Evolutionary conservation across 2,797 vertebrate genomes (phyloP).

Genomic region (Neosalanx taihuensis): DNA sequence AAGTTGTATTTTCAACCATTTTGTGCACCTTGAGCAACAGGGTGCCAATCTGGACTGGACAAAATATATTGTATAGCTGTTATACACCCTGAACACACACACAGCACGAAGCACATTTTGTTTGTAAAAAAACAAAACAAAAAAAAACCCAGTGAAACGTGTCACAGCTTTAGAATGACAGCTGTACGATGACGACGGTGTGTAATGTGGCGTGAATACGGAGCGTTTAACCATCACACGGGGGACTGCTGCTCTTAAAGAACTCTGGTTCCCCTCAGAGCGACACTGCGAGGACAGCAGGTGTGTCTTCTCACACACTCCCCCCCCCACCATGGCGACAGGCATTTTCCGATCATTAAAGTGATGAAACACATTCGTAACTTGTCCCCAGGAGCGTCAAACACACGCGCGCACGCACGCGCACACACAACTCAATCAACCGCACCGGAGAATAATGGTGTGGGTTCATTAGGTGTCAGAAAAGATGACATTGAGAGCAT

Average conservation of each 20-base stretch:
- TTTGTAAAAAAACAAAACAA: too few species aligned
- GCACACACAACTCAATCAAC: background rate
- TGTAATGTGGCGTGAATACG: background rate
- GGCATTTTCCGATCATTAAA: slow-evolving; percentile 64
- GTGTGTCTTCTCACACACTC: slow-evolving; percentile 34
- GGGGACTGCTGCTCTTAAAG: slow-evolving; percentile 38
- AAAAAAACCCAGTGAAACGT: too few species aligned
- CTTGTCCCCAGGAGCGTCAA: background rate
- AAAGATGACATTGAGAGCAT: background rate
- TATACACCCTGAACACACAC: too few species aligned
- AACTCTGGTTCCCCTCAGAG: slow-evolving; percentile 35
- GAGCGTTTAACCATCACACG: slow-evolving; percentile 18
- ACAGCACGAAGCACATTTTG: too few species aligned
- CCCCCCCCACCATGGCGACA: slow-evolving; percentile 29
- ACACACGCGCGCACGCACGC: background rate
- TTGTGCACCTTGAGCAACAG: too few species aligned
- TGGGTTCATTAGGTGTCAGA: background rate
- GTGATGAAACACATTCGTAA: slow-evolving; percentile 64
- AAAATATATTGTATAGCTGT: too few species aligned
- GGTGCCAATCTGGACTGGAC: too few species aligned
- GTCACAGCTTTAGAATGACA: background rate
- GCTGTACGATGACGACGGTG: background rate
- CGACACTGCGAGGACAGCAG: slow-evolving; percentile 40
- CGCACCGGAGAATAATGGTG: background rate
- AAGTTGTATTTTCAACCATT: too few species aligned